A percentile compares a stretch with the other conserved stretches of the same genome.
Conservation (phyloP, 2,113 vertebrate genomes). For the Oryzias woworae region DNA sequence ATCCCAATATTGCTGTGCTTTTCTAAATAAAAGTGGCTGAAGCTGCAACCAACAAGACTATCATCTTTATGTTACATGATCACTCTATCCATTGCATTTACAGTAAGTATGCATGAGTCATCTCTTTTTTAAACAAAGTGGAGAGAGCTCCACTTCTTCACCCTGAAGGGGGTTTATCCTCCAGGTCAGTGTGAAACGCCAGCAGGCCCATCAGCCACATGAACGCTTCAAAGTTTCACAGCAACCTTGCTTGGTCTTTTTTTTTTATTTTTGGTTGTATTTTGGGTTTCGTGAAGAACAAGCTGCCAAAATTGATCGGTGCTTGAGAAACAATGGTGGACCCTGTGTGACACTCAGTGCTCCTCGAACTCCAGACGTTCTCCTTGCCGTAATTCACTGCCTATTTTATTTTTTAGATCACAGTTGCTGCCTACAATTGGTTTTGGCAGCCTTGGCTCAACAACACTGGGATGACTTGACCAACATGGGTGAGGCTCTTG, state of each 20-base stretch:
- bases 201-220: constrained; percentile 64
- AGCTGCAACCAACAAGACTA: constrained; percentile 30
- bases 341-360: constrained; percentile 71
- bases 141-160: constrained; percentile 43
- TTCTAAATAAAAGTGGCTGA: constrained; percentile 49
- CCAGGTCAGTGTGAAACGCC: constrained; percentile 48
- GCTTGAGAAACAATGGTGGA: constrained; percentile 77
- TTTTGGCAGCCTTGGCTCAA: constrained; percentile 73
- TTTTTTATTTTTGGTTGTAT: constrained; percentile 56
- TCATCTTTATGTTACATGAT: constrained; percentile 51
- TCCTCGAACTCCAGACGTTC: constrained; percentile 65
- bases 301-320: constrained; percentile 67
- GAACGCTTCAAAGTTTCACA: constrained; percentile 75
- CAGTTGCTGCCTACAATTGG: constrained; percentile 60
- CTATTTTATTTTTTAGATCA: constrained; percentile 76
- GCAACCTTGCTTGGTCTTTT: constrained; percentile 62
- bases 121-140: constrained; percentile 28
- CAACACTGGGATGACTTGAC: constrained; percentile 68
- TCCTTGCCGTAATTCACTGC: constrained; percentile 62
- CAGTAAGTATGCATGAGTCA: constrained; percentile 50
- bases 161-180: constrained; percentile 59
- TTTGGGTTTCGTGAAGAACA: constrained; percentile 64
- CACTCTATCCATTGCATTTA: constrained; percentile 49
- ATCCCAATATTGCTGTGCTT: constrained; percentile 40
- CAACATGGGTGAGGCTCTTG: constrained; percentile 65